These are phyloP conservation scores for Lasius platythorax DNA, from an alignment of 2,888 invertebrate species.

Conservation along the genomic window DNA sequence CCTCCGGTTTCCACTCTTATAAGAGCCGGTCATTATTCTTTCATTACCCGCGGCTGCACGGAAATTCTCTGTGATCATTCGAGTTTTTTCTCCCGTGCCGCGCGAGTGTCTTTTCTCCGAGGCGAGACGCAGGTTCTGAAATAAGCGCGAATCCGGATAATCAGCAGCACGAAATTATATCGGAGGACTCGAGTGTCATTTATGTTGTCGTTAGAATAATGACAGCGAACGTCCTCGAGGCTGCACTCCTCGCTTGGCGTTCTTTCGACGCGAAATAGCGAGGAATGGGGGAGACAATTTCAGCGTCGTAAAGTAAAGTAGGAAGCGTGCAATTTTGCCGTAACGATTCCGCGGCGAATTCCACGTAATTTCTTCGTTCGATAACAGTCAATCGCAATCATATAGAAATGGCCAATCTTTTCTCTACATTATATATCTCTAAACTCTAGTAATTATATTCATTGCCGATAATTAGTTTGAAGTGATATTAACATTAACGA, in stretches of 20 bases:
- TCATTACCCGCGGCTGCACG: conserved; percentile 55
- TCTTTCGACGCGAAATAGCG: conserved; percentile 36
- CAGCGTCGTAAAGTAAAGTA: neutral
- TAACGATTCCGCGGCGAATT: conserved; percentile 33
- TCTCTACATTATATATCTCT: neutral
- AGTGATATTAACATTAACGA: neutral
- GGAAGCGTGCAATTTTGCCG: conserved; percentile 22
- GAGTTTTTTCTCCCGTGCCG: neutral
- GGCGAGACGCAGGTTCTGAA: neutral
- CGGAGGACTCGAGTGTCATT: conserved; percentile 47
- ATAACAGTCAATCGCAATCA: conserved; percentile 1
- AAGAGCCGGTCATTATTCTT: conserved; percentile 64
- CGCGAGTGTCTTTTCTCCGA: neutral
- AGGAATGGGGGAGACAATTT: neutral
- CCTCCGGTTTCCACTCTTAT: conserved; percentile 10
- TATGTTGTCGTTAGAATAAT: conserved; percentile 58
- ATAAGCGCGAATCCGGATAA: conserved; percentile 43
- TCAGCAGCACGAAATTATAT: conserved; percentile 36
- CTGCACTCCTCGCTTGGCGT: conserved; percentile 35
- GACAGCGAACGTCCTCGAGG: conserved; percentile 45
- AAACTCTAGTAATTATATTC: neutral
- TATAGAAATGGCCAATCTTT: neutral
- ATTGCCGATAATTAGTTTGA: neutral
- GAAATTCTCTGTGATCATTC: conserved; percentile 28
- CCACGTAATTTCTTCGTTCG: conserved; percentile 21